Evolutionary conservation across 2,113 vertebrate genomes (phyloP).

Genomic region (Colius striatus): DNA sequence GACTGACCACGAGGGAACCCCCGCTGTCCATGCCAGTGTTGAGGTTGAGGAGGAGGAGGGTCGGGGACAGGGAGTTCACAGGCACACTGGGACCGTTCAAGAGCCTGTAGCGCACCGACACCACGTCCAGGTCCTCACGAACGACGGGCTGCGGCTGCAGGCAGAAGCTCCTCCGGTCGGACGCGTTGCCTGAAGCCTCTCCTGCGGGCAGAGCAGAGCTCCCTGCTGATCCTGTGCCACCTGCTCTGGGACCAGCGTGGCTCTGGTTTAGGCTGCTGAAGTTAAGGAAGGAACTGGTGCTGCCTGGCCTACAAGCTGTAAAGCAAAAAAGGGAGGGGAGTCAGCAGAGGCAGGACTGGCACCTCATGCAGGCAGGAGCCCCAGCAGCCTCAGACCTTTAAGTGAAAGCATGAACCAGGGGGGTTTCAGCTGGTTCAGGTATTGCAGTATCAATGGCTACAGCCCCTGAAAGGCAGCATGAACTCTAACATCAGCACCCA

Average conservation of each 20-base stretch:
- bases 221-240: neutral
- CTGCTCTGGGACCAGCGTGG: neutral
- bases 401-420: neutral
- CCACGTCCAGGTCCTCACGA: conserved; percentile 87
- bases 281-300: conserved; percentile 17
- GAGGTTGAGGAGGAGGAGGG: conserved; percentile 82
- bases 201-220: neutral
- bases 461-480: neutral
- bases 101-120: conserved; percentile 84
- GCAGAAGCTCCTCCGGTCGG: conserved; percentile 58
- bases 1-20: conserved; percentile 84
- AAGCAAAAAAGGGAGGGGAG: neutral
- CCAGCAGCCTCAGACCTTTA: neutral
- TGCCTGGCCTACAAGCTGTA: conserved; percentile 74
- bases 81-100: conserved; percentile 74
- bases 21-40: conserved; percentile 83
- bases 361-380: neutral
- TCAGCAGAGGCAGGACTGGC: neutral
- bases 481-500: neutral
- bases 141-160: conserved; percentile 81
- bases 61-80: conserved; percentile 73
- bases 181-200: fast-evolving
- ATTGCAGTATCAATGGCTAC: neutral
- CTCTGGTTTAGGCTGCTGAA: conserved; percentile 64
- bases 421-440: neutral